These are phyloP conservation scores for Gonatopus flavifemur DNA, from an alignment of 1,140 invertebrate species.

Conservation along the genomic window DNA sequence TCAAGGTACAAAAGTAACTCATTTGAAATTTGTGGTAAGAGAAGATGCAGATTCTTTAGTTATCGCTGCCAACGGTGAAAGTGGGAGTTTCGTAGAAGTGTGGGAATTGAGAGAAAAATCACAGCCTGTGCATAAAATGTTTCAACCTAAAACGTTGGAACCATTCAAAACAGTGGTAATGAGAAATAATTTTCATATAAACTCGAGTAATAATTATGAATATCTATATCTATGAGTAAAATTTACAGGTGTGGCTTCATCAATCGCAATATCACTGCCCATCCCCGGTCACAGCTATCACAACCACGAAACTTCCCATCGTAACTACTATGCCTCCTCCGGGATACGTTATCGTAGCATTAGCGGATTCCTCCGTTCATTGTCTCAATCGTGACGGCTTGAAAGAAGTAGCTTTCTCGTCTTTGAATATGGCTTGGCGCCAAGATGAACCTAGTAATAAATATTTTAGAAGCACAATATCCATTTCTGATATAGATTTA, in stretches of 20 bases:
- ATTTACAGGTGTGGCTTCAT: slow-evolving; percentile 67
- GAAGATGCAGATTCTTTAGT: slow-evolving; percentile 83
- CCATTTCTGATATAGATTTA: slow-evolving; percentile 70
- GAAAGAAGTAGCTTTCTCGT: slow-evolving; percentile 66
- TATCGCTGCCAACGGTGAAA: slow-evolving; percentile 67
- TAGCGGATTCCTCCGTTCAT: slow-evolving; percentile 75
- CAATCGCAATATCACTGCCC: slow-evolving; percentile 64
- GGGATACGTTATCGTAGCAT: slow-evolving; percentile 70
- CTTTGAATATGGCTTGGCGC: slow-evolving; percentile 56
- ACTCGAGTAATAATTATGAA: background rate
- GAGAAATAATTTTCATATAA: slow-evolving; percentile 27
- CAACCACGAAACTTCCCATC: slow-evolving; percentile 67
- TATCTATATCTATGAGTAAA: slow-evolving; percentile 1
- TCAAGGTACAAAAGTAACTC: slow-evolving; percentile 61
- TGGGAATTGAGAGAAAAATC: slow-evolving; percentile 85
- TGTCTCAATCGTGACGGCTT: slow-evolving; percentile 74
- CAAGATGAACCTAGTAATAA: slow-evolving; percentile 59
- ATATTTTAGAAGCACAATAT: slow-evolving; percentile 50
- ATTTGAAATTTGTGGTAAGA: slow-evolving; percentile 77
- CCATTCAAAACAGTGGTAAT: slow-evolving; percentile 72
- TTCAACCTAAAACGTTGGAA: slow-evolving; percentile 61
- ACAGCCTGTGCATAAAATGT: slow-evolving; percentile 75
- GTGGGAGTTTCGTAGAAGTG: slow-evolving; percentile 73
- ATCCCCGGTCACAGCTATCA: slow-evolving; percentile 56
- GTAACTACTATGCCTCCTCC: slow-evolving; percentile 63